phyloP scores from a whole-genome alignment of 2,113 vertebrate species.

The Neolamprologus tretocephalus region DNA sequence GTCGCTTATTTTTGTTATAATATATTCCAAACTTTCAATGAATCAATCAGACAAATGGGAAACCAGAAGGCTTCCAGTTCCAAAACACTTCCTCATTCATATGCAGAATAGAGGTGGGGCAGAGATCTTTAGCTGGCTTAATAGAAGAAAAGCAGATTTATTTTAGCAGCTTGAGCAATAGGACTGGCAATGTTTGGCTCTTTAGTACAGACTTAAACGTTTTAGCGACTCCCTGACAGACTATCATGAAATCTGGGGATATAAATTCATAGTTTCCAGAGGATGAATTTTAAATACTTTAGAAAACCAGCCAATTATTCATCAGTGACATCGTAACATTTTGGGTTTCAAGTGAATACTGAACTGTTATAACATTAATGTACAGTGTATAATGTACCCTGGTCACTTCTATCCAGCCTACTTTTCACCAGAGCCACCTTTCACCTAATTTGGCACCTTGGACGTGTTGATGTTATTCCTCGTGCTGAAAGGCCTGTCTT shows the following conservation, averaged over 20 bases:
- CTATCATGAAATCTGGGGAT: not conserved
- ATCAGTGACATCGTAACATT: not conserved
- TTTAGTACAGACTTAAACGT: not conserved
- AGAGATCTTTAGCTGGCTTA: not conserved
- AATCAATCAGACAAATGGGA: not conserved
- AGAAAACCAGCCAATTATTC: not conserved
- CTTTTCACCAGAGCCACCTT: not conserved
- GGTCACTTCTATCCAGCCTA: not conserved
- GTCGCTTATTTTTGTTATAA: not conserved
- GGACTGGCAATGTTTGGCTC: not conserved
- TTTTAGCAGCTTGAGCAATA: not conserved
- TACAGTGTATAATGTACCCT: not conserved
- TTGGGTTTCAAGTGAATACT: not conserved
- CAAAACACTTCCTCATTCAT: not conserved
- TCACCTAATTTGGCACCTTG: not conserved
- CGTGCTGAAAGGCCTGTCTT: not conserved
- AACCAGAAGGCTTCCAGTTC: not conserved
- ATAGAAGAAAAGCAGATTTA: not conserved
- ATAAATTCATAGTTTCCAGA: not conserved
- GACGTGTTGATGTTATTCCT: not conserved
- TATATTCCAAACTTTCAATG: not conserved
- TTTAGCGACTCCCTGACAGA: not conserved
- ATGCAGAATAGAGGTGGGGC: not conserved
- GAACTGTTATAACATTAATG: not conserved
- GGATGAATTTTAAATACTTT: not conserved